Percentiles rank a stretch among this genome's conserved stretches.
These are phyloP conservation scores for Poecilia latipinna DNA, from an alignment of 2,113 vertebrate genomes.

Conservation along the genomic window DNA sequence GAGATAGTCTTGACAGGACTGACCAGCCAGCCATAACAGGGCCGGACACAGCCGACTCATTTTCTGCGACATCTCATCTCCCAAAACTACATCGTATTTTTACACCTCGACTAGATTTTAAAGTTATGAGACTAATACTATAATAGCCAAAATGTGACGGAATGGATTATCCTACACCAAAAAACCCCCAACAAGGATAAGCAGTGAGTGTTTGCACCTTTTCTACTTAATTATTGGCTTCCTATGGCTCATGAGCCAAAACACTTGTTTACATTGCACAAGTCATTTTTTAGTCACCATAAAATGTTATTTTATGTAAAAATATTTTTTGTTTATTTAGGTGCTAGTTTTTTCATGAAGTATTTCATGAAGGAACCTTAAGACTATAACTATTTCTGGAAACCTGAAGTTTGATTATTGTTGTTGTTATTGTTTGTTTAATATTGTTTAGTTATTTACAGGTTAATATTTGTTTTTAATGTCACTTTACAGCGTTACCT, in stretches of 20 bases:
- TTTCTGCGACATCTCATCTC: constrained; percentile 24
- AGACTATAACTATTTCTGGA: too few species aligned
- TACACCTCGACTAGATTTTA: not conserved
- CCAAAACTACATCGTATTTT: constrained; percentile 42
- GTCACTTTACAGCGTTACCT: not conserved
- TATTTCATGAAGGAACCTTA: not conserved
- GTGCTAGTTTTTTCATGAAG: not conserved
- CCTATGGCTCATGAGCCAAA: constrained; percentile 5
- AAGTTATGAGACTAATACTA: constrained; percentile 13
- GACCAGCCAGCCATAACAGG: constrained; percentile 42
- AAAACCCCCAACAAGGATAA: not conserved
- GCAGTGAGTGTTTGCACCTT: not conserved
- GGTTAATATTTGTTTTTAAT: not conserved
- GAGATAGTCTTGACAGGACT: constrained; percentile 30
- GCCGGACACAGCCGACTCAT: constrained; percentile 33
- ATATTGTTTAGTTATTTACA: too few species aligned
- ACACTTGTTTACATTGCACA: constrained; percentile 11
- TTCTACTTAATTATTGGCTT: not conserved
- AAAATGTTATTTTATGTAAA: not conserved
- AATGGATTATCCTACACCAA: not conserved
- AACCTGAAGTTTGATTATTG: too few species aligned
- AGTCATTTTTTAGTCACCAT: not conserved
- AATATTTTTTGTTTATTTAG: not conserved
- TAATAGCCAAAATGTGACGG: constrained; percentile 7
- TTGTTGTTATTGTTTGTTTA: too few species aligned